A percentile compares a stretch with the other conserved stretches of the same genome.
Evolutionary conservation across 2,888 invertebrate species (phyloP).

Genomic region (Anthrax anthrax): DNA sequence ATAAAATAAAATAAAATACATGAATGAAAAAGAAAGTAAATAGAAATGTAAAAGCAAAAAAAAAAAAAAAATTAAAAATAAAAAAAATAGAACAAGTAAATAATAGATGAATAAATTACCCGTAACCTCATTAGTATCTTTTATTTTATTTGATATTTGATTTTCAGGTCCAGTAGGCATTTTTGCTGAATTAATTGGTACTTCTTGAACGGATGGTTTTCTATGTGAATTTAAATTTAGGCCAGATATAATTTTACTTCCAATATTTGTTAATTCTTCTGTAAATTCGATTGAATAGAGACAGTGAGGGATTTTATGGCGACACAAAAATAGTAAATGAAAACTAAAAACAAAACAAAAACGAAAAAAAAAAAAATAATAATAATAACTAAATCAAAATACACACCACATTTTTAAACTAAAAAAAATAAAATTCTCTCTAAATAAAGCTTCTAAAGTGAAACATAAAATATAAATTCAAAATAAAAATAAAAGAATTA

Average conservation of each 20-base stretch:
- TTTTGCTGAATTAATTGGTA: not conserved
- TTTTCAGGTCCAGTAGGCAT: not conserved
- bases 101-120: not conserved
- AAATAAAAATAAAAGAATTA: too few relatives aligned
- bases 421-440: not conserved
- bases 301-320: too few relatives aligned
- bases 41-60: not conserved
- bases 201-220: not conserved
- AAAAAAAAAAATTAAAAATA: too few relatives aligned
- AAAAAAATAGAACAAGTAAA: too few relatives aligned
- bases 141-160: not conserved
- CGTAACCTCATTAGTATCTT: not conserved
- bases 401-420: too few relatives aligned
- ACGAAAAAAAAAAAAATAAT: not conserved
- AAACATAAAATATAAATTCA: too few relatives aligned
- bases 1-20: not conserved
- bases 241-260: constrained; percentile 11
- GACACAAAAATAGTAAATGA: not conserved
- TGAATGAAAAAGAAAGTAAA: too few relatives aligned
- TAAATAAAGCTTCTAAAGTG: too few relatives aligned
- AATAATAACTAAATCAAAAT: not conserved
- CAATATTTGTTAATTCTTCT: constrained; percentile 15
- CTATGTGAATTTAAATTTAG: constrained; percentile 10
- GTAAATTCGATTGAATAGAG: constrained; percentile 5
- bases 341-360: not conserved